These are phyloP conservation scores for Scortum barcoo DNA, from an alignment of 2,113 vertebrate genomes.

Conservation along the genomic window DNA sequence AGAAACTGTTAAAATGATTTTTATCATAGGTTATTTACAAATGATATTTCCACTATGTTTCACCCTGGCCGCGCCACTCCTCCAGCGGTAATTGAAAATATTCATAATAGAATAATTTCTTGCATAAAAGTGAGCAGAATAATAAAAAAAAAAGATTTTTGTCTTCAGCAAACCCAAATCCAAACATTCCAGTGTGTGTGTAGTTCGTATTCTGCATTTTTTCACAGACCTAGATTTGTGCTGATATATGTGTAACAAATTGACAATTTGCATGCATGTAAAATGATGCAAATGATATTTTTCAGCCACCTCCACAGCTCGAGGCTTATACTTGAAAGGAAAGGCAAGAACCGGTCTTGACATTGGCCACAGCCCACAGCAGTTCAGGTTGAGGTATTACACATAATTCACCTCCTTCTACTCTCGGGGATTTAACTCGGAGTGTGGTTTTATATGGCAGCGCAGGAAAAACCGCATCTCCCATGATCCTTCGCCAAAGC, in stretches of 20 bases:
- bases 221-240: neutral
- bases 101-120: too few relatives aligned
- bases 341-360: constrained; percentile 6
- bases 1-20: too few relatives aligned
- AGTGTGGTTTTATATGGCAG: constrained; percentile 36
- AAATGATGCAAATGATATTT: constrained; percentile 30
- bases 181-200: neutral
- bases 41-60: too few relatives aligned
- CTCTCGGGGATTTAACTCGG: neutral
- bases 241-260: constrained; percentile 5
- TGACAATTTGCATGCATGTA: neutral
- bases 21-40: too few relatives aligned
- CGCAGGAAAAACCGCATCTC: constrained; percentile 52
- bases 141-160: neutral
- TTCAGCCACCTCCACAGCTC: constrained; percentile 11
- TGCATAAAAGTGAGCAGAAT: neutral
- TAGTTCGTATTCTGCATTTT: neutral
- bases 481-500: constrained; percentile 56
- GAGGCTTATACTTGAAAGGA: constrained; percentile 9
- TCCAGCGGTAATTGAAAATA: neutral
- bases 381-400: constrained; percentile 41
- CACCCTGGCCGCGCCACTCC: too few relatives aligned
- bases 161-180: too few relatives aligned
- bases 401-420: constrained; percentile 47
- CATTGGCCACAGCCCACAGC: constrained; percentile 25